Evolutionary conservation across 1,140 invertebrate genomes (phyloP), one percentile per base, ranked within the genome.

Genomic region (Drosophila ohnishii): DNA sequence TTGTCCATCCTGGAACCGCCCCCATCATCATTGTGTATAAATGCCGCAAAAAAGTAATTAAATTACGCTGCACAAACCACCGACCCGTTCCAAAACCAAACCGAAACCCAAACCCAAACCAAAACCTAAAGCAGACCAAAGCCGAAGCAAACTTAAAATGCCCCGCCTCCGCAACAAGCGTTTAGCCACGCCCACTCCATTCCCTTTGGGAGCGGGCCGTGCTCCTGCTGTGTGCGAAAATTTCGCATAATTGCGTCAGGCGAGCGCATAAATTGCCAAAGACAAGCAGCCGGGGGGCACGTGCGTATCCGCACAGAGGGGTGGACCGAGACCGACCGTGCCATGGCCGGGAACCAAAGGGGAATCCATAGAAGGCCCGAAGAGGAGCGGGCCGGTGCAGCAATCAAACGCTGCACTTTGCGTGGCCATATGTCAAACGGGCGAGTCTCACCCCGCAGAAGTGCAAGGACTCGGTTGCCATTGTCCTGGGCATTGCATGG

Each of bases 171-270:
- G 55, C 73, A 72, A 72, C 69, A 78, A 78, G 28, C 64, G 65
- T 72, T 82, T 73, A 77, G 79, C 60, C 79, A 88, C 84, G 75
- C 83, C 84, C 79, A 51, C 14, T 5, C 34, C 51, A n/a, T 55
- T 30, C 53, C 51, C 53, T 34, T 22, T 40, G 67, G 35, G 44
- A 10, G 22, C 34, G 50, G n/a, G 64, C 25, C 5, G 19, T 50
- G 51, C 42, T 62, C 70, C 85, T 70, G 75, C 78, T 87, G 78
- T 87, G 82, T 86, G 83, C 83, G 79, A 86, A 86, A 88, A 86
- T 86, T 79, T 87, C 84, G 83, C 83, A 86, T 86, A 86, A 86
- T 86, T 86, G 83, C 83, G 84, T 83, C 84, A 76, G 83, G 78
- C 83, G 69, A 78, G 69, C 80, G 80, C 85, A 88, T 88, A 88